Conservation (phyloP, 1,140 invertebrate genomes). For the Babylonia areolata region DNA sequence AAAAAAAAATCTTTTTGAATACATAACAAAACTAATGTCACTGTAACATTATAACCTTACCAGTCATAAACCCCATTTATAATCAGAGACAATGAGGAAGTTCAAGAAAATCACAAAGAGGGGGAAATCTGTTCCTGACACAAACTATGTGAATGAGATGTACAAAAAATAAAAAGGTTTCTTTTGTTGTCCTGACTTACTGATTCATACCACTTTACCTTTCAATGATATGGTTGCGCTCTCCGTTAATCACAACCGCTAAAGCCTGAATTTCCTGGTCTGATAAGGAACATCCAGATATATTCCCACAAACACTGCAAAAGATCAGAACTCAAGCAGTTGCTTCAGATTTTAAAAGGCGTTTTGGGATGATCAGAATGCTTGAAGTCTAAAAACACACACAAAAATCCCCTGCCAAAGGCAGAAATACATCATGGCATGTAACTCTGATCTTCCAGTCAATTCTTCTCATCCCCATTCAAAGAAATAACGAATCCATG, state of each 20-base stretch:
- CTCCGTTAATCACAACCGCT: constrained; percentile 40
- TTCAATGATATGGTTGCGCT: constrained; percentile 35
- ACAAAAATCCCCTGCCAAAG: neutral
- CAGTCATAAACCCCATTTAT: too few species aligned
- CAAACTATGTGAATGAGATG: neutral
- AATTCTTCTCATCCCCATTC: neutral
- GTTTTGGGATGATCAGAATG: neutral
- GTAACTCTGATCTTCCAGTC: neutral
- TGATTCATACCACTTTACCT: constrained; percentile 28
- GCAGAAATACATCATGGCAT: neutral
- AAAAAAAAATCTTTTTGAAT: too few species aligned
- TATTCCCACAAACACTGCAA: constrained; percentile 40
- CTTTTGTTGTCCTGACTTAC: neutral
- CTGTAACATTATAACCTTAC: too few species aligned
- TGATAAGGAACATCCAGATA: constrained; percentile 40
- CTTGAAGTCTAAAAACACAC: neutral
- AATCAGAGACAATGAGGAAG: too few species aligned
- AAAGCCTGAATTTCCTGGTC: constrained; percentile 43
- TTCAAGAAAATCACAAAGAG: neutral
- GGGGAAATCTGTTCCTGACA: neutral
- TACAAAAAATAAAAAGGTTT: neutral
- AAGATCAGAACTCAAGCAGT: constrained; percentile 32
- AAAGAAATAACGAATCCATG: neutral
- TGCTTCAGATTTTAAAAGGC: neutral
- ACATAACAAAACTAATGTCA: too few species aligned